These are phyloP conservation scores for Emydocephalus ijimae DNA, from an alignment of 2,113 vertebrate species.

Conservation along the genomic window DNA sequence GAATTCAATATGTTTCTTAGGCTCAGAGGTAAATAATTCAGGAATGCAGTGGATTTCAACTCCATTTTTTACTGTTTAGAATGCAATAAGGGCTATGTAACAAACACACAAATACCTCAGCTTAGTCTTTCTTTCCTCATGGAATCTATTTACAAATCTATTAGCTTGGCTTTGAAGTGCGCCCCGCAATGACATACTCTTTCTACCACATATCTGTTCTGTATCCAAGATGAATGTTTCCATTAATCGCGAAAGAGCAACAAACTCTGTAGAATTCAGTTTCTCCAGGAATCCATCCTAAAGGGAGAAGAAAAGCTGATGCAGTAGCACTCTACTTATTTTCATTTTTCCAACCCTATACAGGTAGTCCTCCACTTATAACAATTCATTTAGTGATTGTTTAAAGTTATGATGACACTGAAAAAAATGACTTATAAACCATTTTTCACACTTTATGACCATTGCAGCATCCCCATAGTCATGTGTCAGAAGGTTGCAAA, in stretches of 20 bases:
- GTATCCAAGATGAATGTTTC: conserved; percentile 87
- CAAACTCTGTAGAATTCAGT: conserved; percentile 88
- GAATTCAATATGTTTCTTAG: background rate
- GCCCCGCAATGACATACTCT: conserved; percentile 87
- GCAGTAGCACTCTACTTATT: background rate
- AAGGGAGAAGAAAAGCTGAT: conserved; percentile 34
- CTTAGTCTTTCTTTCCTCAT: conserved; percentile 95
- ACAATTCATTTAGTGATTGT: background rate
- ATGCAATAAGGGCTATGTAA: background rate
- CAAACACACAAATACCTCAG: conserved; percentile 74
- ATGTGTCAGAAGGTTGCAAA: background rate
- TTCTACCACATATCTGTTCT: conserved; percentile 85
- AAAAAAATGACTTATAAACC: background rate
- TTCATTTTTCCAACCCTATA: background rate
- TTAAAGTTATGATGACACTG: background rate
- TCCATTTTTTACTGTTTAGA: background rate
- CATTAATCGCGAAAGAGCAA: conserved; percentile 86
- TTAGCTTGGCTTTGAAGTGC: conserved; percentile 96
- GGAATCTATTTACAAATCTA: conserved; percentile 94
- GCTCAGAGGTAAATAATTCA: background rate
- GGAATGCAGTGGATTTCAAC: background rate
- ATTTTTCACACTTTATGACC: background rate
- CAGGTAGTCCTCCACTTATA: background rate
- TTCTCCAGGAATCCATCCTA: conserved; percentile 95
- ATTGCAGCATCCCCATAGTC: background rate